Evolutionary conservation across 1,140 invertebrate genomes (phyloP).

Genomic region (Euglossa dilemma): DNA sequence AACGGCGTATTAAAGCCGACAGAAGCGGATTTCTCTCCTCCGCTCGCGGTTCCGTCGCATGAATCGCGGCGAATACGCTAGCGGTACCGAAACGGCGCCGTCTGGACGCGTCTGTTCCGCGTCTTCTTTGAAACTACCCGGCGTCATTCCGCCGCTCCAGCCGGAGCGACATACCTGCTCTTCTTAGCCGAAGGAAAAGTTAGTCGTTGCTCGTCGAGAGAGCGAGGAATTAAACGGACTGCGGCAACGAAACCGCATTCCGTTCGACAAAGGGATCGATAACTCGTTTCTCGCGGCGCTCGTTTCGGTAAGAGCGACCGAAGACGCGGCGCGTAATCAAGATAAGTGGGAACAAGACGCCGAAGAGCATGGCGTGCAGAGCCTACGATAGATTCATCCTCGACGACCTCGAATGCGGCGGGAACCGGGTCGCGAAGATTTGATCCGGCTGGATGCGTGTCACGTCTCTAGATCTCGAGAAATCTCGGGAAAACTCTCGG

Average conservation of each 20-base stretch:
- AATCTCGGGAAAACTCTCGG: not conserved
- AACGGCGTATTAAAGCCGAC: slow-evolving; percentile 26
- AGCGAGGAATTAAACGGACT: not conserved
- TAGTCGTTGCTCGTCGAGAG: not conserved
- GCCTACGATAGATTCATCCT: too few relatives aligned
- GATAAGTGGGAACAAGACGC: not conserved
- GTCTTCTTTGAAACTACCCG: not conserved
- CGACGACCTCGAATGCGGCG: not conserved
- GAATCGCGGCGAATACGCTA: too few relatives aligned
- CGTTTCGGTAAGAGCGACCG: not conserved
- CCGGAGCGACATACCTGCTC: not conserved
- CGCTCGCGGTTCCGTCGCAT: too few relatives aligned
- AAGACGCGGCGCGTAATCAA: not conserved
- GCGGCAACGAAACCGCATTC: not conserved
- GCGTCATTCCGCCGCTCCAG: not conserved
- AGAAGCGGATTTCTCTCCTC: not conserved
- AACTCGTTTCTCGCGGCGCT: not conserved
- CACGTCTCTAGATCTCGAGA: not conserved
- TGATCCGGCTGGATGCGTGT: not conserved
- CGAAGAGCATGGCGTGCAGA: not conserved
- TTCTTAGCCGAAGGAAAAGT: not conserved
- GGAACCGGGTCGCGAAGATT: not conserved
- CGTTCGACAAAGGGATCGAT: not conserved
- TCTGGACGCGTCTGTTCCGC: not conserved
- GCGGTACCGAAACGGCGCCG: not conserved